These are phyloP conservation scores for Leucoraja erinaceus DNA, from an alignment of 2,113 vertebrate genomes.

Conservation along the genomic window DNA sequence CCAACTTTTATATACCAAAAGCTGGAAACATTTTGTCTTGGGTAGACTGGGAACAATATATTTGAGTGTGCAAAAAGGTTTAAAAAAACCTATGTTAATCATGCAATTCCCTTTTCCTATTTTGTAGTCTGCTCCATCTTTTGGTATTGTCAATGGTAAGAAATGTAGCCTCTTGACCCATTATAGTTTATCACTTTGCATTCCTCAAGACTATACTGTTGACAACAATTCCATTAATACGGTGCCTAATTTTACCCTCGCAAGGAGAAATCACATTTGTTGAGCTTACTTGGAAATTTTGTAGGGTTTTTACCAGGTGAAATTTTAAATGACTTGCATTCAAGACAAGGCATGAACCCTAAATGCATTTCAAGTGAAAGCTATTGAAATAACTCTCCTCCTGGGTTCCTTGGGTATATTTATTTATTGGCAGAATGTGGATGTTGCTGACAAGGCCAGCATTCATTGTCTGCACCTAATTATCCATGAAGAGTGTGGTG, in stretches of 20 bases:
- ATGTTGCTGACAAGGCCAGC: too few relatives aligned
- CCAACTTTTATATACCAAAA: neutral
- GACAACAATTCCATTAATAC: neutral
- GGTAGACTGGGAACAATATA: neutral
- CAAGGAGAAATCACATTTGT: neutral
- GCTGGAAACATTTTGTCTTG: neutral
- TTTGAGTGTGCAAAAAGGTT: too few relatives aligned
- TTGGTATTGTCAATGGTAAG: neutral
- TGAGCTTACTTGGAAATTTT: neutral
- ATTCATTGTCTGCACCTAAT: too few relatives aligned
- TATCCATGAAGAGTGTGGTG: too few relatives aligned
- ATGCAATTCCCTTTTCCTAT: neutral
- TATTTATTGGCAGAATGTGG: too few relatives aligned
- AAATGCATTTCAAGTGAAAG: neutral
- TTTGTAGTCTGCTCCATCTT: neutral
- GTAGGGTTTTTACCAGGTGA: neutral
- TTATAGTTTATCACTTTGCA: neutral
- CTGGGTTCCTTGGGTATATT: neutral
- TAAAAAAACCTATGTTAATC: neutral
- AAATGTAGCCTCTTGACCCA: neutral
- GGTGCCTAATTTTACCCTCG: neutral
- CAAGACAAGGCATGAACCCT: neutral
- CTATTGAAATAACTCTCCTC: neutral
- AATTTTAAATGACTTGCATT: neutral
- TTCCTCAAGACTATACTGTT: neutral